Conservation (phyloP, 2,888 invertebrate species). For the Diarsia rubi region DNA sequence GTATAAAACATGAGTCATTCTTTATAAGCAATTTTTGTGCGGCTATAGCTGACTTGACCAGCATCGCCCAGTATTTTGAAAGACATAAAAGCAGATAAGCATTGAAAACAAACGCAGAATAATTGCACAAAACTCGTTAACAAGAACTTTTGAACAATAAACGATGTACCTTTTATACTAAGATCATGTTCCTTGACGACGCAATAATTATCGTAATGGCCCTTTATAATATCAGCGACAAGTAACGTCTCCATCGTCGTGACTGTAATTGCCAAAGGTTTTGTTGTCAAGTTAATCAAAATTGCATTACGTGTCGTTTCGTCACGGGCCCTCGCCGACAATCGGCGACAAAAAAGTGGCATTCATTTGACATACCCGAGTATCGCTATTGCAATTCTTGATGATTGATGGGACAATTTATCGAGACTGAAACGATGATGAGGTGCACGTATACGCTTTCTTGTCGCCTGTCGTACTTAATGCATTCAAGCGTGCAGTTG, state of each 20-base stretch:
- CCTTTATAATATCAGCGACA: conserved; percentile 67
- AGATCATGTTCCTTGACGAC: conserved; percentile 41
- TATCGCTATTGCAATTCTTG: conserved; percentile 70
- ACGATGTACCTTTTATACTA: conserved; percentile 14
- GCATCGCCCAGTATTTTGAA: not conserved
- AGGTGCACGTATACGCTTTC: conserved; percentile 53
- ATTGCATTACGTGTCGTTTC: conserved; percentile 86
- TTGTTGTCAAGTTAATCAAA: conserved; percentile 85
- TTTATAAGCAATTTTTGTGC: conserved; percentile 10
- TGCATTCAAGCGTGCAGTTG: conserved; percentile 28
- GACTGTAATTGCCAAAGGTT: conserved; percentile 74
- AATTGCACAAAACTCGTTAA: conserved; percentile 3
- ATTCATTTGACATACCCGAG: conserved; percentile 75
- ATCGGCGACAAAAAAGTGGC: conserved; percentile 76
- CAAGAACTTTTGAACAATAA: conserved; percentile 14
- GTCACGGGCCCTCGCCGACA: conserved; percentile 78
- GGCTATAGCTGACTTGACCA: not conserved
- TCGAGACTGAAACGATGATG: conserved; percentile 62
- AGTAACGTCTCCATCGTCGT: conserved; percentile 84
- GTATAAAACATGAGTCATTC: conserved; percentile 35
- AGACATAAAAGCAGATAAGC: conserved; percentile 1
- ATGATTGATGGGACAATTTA: conserved; percentile 82
- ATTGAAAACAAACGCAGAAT: not conserved
- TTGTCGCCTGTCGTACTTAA: conserved; percentile 46
- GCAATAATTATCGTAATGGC: conserved; percentile 52